Conservation (phyloP, 2,888 invertebrate species). For the Drosophila ustulata region DNA sequence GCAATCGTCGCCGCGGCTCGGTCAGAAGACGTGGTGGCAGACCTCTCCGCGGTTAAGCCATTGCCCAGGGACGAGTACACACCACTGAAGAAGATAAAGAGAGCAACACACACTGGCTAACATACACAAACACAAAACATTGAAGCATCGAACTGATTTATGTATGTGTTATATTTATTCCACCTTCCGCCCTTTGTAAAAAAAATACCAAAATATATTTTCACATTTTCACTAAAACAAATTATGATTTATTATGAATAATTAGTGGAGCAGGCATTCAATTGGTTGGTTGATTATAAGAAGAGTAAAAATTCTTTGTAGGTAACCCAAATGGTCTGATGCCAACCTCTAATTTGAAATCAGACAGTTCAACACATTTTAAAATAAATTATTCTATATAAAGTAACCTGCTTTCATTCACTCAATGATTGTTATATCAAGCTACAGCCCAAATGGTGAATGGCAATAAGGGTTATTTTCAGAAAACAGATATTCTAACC, state of each 20-base stretch:
- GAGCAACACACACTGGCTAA: slow-evolving; percentile 12
- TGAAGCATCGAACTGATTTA: slow-evolving; percentile 28
- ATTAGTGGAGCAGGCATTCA: background rate
- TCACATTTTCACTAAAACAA: slow-evolving; percentile 58
- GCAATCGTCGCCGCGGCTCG: slow-evolving; percentile 36
- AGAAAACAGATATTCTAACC: no score
- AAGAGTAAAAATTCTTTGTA: no score
- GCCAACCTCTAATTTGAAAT: no score
- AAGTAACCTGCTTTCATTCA: no score
- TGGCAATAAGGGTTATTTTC: no score
- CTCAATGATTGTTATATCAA: no score
- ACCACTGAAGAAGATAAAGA: background rate
- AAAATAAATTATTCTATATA: no score
- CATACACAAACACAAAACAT: slow-evolving; percentile 14
- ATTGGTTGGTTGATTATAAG: background rate
- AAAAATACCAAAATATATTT: slow-evolving; percentile 46
- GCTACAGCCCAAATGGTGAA: no score
- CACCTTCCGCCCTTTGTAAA: slow-evolving; percentile 6
- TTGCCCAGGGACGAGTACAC: background rate
- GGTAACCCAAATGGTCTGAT: no score
- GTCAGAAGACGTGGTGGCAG: slow-evolving; percentile 53
- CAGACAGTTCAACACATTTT: no score
- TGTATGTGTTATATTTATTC: slow-evolving; percentile 29
- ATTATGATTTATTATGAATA: background rate
- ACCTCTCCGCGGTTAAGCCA: slow-evolving; percentile 50